Percentiles rank a stretch among this genome's conserved stretches.
Conservation (phyloP, 1,140 invertebrate genomes). For the Drosophila willistoni region DNA sequence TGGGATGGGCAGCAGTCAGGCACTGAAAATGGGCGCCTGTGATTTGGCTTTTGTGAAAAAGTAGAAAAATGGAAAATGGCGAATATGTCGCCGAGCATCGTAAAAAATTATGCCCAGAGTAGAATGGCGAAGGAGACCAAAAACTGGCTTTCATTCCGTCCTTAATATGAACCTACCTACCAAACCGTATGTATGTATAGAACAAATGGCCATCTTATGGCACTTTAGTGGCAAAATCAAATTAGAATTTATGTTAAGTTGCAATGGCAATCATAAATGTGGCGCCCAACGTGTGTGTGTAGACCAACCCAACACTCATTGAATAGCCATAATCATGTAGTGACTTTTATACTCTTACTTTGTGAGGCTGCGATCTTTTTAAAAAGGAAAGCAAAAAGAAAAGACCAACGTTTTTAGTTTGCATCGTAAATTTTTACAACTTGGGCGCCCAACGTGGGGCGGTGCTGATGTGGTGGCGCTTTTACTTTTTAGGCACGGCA, state of each 20-base stretch:
- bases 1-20: slow-evolving; percentile 20
- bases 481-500: slow-evolving; percentile 13
- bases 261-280: slow-evolving; percentile 70
- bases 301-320: slow-evolving; percentile 24
- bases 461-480: too few relatives aligned
- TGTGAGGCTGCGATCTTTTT: not conserved
- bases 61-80: slow-evolving; percentile 74
- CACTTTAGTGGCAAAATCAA: slow-evolving; percentile 82
- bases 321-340: slow-evolving; percentile 59
- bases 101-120: slow-evolving; percentile 80
- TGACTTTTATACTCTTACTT: slow-evolving; percentile 21
- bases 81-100: slow-evolving; percentile 76
- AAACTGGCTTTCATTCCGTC: not conserved
- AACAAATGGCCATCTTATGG: slow-evolving; percentile 77
- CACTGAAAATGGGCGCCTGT: slow-evolving; percentile 73
- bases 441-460: slow-evolving; percentile 7
- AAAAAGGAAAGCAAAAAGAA: not conserved
- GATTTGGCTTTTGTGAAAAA: slow-evolving; percentile 71
- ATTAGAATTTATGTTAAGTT: slow-evolving; percentile 82
- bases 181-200: slow-evolving; percentile 13
- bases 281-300: slow-evolving; percentile 35
- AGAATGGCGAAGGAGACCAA: slow-evolving; percentile 16
- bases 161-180: not conserved
- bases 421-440: slow-evolving; percentile 55
- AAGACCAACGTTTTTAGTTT: slow-evolving; percentile 58